Evolutionary conservation across 2,888 invertebrate genomes (phyloP).

Genomic region (Chymomyza fuscimana): DNA sequence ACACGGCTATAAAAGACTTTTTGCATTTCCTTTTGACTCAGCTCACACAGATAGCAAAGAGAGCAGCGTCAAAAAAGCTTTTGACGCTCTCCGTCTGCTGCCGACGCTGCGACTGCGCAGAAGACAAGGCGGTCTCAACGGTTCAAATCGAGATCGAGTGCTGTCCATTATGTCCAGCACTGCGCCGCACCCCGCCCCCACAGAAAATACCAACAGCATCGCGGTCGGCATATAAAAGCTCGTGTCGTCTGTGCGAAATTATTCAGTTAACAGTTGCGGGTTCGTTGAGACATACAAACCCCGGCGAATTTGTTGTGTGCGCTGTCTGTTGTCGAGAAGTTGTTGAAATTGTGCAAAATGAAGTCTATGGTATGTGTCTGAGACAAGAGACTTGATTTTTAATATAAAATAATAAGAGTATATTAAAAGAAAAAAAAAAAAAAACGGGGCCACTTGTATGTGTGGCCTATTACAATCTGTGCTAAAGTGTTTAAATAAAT

Average conservation of each 20-base stretch:
- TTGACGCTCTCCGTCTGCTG: conserved; percentile 12
- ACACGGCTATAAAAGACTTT: conserved; percentile 41
- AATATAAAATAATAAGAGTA: conserved; percentile 28
- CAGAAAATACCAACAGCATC: conserved; percentile 45
- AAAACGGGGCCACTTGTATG: conserved; percentile 8
- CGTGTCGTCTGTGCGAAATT: conserved; percentile 76
- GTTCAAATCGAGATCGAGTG: not conserved
- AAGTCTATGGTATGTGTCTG: conserved; percentile 79
- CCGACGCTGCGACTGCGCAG: not conserved
- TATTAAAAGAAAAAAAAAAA: not conserved
- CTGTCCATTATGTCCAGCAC: conserved; percentile 1
- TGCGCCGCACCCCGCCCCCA: conserved; percentile 12
- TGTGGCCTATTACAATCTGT: not conserved
- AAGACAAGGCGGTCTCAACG: conserved; percentile 1
- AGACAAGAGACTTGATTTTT: conserved; percentile 25
- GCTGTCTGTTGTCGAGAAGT: conserved; percentile 44
- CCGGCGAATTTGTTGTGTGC: conserved; percentile 56
- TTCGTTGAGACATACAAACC: conserved; percentile 78
- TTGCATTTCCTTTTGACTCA: conserved; percentile 7
- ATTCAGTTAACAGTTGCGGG: conserved; percentile 80
- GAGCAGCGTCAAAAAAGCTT: conserved; percentile 2
- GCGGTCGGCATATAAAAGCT: conserved; percentile 78
- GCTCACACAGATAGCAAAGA: not conserved
- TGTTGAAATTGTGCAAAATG: conserved; percentile 71
- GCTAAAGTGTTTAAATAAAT: conserved; percentile 20